Evolutionary conservation across 2,113 vertebrate genomes (phyloP), one percentile per base, ranked within the genome.

Genomic region (Hippocampus barbouri): DNA sequence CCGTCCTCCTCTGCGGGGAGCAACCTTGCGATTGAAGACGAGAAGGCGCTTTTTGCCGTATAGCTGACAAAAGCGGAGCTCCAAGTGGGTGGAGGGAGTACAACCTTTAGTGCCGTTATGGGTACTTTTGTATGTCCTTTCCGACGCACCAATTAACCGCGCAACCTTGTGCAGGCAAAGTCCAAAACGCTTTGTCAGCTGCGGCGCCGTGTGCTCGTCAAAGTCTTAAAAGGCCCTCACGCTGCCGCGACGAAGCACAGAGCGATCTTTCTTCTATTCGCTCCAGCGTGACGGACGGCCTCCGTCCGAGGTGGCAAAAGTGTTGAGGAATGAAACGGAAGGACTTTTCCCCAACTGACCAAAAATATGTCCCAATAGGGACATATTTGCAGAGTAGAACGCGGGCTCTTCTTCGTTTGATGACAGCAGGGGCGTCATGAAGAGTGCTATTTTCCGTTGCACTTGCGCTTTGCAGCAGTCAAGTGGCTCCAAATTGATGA

Each of bases 21-120:
- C 30, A 86, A 86, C 85, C 88, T 89, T 87, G 78, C 82, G 79
- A 87, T 87, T 88, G 80, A 87, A 86, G 82, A 85, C 80, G 70
- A 78, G 66, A 88, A 61, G 74, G 74, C 69, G 34, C 71, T 80
- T 86, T 25, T 27, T 76, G 43, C 64, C 41, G 47, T 64, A 45
- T 66, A 66, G 70, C 68, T 78, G 81, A 91, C 87, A 93, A 92
- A 90, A 82, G 85, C 72, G 73, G 53, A 63, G 75, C 73, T 88
- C 79, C 82, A 25, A 23, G 43, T 11, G 14, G n/a, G 14, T 1
- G 64, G 78, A 77, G 74, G 84, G 77, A 74, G 77, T 64, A 75
- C 84, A 81, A 84, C 86, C 82, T 86, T 87, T 89, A 83, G 79
- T 81, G 80, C 77, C 68, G 54, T 11, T 2, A 20, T 2, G 34